Base-by-base conservation (phyloP, 2,888 invertebrate species). In the Rhagonycha lutea region DNA sequence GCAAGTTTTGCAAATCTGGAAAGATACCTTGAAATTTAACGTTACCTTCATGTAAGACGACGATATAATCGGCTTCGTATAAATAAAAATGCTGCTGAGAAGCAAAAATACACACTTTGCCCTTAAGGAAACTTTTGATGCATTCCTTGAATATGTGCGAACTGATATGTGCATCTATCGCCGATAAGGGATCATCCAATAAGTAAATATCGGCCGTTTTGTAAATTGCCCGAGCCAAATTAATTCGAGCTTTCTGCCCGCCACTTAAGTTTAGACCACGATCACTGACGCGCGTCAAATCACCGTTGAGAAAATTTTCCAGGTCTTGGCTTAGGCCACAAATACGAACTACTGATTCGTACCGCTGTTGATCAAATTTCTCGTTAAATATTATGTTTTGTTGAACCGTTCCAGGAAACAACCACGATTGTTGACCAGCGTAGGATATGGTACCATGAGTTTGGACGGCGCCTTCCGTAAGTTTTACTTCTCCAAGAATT, bases 171-270 rank as follows among this genome's bases (percentile, higher is more conserved):
- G 94, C 90, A 83, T 96, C 74, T 8, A 74, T 63, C 5, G 74
- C 29, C 0, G 74, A 70, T 12, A 74, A 47, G 9, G 69, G 67
- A 63, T 74, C 74, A 14, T 74, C 74, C 14, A 74, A 47, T 32
- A 74, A 65, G 63, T 74, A 74, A 65, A 74, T 70, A 67, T 74
- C 74, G 11, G 74, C 74, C 9, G 32, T 26, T 69, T 70, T 74
- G 65, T 70, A 74, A 60, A 74, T 67, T 7, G 74, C 65, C 14
- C 74, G 14, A 4, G 74, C 74, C 61, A 96, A 88, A 86, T 94
- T 94, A 29, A 96, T 91, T 79, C 96, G 89, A 1, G 95, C 95
- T 85, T 92, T 92, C 87, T 96, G 96, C 10, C 96, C 96, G n/a
- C 95, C 95, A 61, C 95, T 95, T 12, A 96, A 87, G 26, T 93